Evolutionary conservation across 2,797 vertebrate species (phyloP), one percentile per base, ranked within the genome.

Genomic region (Pseudopleuronectes americanus): DNA sequence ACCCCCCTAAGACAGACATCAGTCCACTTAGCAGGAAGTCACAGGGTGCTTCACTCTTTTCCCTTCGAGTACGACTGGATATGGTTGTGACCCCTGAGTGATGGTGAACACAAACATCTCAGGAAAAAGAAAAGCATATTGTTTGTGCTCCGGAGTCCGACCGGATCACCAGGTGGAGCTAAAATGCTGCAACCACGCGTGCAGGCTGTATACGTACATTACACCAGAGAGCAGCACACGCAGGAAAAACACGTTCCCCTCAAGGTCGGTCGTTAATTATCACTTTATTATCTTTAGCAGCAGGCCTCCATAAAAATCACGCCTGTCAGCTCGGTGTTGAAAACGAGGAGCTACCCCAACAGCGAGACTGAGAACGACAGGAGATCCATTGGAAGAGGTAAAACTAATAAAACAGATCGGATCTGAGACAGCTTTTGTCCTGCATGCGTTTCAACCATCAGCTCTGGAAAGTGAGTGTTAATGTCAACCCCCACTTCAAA

Each of bases 141-240:
- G 21, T 54, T 48, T 22, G 48, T 22, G 68, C 24, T 55, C 12
- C 12, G 13, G 57, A 57, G 56, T 9, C 56, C 58, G 61, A 74
- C 71, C 55, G 0, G 68, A 71, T 70, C 91, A 92, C 68, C 83
- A 92, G 90, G 91, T 91, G 90, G 92, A 87, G 92, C 92, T 91
- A 89, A 74, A 87, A 90, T 71, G 77, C 90, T 79, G 63, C 68
- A 48, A 90, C 80, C 49, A 58, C 52, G 23, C 22, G 33, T 14
- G 36, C 12, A 53, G 59, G 28, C 59, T 71, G 60, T 52, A 51
- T 72, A 38, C 36, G 76, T 79, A 76, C 77, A 70, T 74, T 64
- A 65, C 59, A 21, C 62, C 68, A 24, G 58, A 57, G 59, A 76
- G 31, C 33, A 8, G 68, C 63, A 64, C 62, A 55, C 33, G 54